Conservation (phyloP, 2,888 invertebrate species). For the Ceramica pisi region DNA sequence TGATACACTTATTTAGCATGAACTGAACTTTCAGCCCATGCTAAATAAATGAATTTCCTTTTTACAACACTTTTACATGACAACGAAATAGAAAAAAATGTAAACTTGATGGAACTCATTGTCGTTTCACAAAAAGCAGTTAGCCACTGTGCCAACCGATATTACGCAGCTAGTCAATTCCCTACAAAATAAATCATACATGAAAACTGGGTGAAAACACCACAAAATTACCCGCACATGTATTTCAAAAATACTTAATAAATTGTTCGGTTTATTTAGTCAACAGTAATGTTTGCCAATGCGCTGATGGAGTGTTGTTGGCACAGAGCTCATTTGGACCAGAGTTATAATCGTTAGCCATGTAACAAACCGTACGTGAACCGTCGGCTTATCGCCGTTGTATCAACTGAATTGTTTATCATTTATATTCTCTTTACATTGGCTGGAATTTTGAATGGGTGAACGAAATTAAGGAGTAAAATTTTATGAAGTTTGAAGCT, state of each 20-base stretch:
- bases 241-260: conserved; percentile 62
- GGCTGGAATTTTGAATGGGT: conserved; percentile 43
- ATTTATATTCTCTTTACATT: conserved; percentile 53
- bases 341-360: conserved; percentile 66
- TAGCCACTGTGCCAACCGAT: conserved; percentile 8
- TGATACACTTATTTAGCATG: no score
- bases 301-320: conserved; percentile 66
- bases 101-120: neutral
- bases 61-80: no score
- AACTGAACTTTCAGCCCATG: no score
- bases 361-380: conserved; percentile 60
- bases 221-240: conserved; percentile 42
- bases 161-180: neutral
- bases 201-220: conserved; percentile 35
- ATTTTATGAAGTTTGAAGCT: conserved; percentile 20
- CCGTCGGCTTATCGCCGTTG: conserved; percentile 62
- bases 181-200: conserved; percentile 27
- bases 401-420: conserved; percentile 66
- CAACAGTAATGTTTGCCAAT: conserved; percentile 68
- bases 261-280: conserved; percentile 62
- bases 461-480: conserved; percentile 14
- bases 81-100: no score
- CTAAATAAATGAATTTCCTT: no score
- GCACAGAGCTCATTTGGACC: conserved; percentile 66
- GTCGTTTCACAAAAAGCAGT: neutral